These are phyloP conservation scores for Helostoma temminkii DNA, from an alignment of 2,797 vertebrate species.

Conservation along the genomic window DNA sequence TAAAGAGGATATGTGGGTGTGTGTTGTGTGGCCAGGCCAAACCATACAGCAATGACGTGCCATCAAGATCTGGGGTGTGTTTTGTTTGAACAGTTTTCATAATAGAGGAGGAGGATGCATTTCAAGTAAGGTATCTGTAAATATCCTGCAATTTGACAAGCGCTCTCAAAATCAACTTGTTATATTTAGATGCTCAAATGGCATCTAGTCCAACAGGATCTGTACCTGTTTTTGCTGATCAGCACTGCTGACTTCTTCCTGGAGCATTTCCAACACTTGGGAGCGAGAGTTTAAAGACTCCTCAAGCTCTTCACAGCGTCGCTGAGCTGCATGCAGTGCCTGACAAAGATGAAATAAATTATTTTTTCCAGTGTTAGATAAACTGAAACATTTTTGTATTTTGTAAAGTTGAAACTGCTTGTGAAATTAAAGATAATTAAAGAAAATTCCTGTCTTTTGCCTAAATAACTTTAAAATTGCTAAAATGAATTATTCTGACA, in stretches of 20 bases:
- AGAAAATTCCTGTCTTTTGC: neutral
- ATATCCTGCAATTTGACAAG: neutral
- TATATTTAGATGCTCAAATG: neutral
- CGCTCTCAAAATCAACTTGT: neutral
- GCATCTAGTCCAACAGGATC: slow-evolving; percentile 20
- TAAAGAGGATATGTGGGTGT: slow-evolving; percentile 22
- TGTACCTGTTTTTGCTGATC: slow-evolving; percentile 93
- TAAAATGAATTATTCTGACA: too few relatives aligned
- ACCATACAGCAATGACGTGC: slow-evolving; percentile 22
- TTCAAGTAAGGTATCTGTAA: neutral
- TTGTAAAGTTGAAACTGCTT: too few relatives aligned
- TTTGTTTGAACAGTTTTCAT: slow-evolving; percentile 30
- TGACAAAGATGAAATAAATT: slow-evolving; percentile 64
- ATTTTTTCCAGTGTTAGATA: neutral
- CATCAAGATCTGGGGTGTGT: slow-evolving; percentile 24
- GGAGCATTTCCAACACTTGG: slow-evolving; percentile 91
- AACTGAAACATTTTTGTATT: too few relatives aligned
- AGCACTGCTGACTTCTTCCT: slow-evolving; percentile 88
- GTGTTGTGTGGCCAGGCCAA: slow-evolving; percentile 27
- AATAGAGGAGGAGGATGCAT: neutral
- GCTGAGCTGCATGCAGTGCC: slow-evolving; percentile 84
- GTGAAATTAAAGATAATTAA: too few relatives aligned
- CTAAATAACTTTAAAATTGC: neutral
- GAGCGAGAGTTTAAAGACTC: slow-evolving; percentile 86
- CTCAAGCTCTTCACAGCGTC: slow-evolving; percentile 89